Conservation (phyloP, 2,113 vertebrate genomes). For the Datnioides undecimradiatus region DNA sequence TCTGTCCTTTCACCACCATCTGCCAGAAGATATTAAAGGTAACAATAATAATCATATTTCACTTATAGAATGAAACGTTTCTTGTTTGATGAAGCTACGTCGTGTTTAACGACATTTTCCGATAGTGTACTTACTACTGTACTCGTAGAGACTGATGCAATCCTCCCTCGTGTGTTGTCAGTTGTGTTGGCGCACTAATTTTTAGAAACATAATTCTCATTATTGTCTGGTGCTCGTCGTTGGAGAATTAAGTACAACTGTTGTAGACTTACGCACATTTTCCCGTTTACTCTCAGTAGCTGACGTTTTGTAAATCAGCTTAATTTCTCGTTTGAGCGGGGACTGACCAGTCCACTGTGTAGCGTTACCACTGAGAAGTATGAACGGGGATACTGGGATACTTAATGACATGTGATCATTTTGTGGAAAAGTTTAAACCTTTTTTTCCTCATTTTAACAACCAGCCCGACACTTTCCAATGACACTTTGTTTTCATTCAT, state of each 20-base stretch:
- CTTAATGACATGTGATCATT: neutral
- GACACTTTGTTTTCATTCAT: slow-evolving; percentile 26
- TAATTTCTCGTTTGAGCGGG: slow-evolving; percentile 59
- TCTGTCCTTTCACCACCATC: neutral
- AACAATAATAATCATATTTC: neutral
- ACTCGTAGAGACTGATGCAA: slow-evolving; percentile 69
- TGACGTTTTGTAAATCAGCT: neutral
- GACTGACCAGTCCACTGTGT: neutral
- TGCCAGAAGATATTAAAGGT: slow-evolving; percentile 45
- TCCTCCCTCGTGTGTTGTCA: slow-evolving; percentile 42
- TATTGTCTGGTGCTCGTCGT: fast-evolving
- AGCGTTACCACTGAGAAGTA: neutral
- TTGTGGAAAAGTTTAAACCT: neutral
- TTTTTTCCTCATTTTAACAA: neutral
- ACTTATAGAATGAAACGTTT: too few relatives aligned
- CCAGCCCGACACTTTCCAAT: neutral
- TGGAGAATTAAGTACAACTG: neutral
- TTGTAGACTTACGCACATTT: neutral
- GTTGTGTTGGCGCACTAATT: neutral
- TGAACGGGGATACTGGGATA: neutral
- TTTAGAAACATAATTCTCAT: neutral
- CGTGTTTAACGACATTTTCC: neutral
- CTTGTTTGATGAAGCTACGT: neutral
- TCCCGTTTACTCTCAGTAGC: neutral
- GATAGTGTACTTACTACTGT: neutral